Evolutionary conservation across 2,797 vertebrate species (phyloP).

Genomic region (Garrulus glandarius): DNA sequence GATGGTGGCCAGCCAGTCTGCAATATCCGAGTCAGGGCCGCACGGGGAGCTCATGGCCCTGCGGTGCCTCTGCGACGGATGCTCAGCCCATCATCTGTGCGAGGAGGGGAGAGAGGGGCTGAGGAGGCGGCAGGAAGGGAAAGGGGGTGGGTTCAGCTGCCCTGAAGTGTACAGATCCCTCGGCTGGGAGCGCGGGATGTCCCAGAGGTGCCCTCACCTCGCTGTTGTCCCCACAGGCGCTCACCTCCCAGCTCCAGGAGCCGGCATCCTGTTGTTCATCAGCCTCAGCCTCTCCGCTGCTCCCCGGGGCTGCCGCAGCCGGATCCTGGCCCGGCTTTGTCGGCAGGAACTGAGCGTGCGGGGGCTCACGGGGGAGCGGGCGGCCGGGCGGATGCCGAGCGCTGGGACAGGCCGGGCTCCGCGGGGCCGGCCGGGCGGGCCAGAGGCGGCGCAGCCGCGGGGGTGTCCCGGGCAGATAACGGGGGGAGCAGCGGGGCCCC

Average conservation of each 20-base stretch:
- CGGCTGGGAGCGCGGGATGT: accelerated
- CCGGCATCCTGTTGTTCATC: background rate
- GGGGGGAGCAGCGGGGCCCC: constrained; percentile 10
- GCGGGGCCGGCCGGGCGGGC: background rate
- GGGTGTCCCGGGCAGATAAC: background rate
- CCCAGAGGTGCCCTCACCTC: background rate
- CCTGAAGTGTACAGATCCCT: accelerated
- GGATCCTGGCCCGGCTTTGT: background rate
- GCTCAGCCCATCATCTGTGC: constrained; percentile 74
- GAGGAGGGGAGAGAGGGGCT: background rate
- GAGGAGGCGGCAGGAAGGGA: background rate
- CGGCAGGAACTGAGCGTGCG: accelerated
- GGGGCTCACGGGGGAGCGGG: background rate
- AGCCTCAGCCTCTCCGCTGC: background rate
- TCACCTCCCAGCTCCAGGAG: background rate
- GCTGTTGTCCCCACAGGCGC: accelerated
- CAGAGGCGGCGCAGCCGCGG: background rate
- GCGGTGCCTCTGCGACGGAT: background rate
- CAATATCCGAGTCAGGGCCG: constrained; percentile 79
- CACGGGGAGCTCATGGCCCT: constrained; percentile 78
- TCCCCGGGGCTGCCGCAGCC: background rate
- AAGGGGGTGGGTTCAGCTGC: background rate
- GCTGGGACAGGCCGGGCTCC: background rate
- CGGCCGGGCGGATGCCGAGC: accelerated
- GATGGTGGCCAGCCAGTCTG: constrained; percentile 86